Evolutionary conservation across 2,113 vertebrate species (phyloP).

Genomic region (Antechinus stuartii): DNA sequence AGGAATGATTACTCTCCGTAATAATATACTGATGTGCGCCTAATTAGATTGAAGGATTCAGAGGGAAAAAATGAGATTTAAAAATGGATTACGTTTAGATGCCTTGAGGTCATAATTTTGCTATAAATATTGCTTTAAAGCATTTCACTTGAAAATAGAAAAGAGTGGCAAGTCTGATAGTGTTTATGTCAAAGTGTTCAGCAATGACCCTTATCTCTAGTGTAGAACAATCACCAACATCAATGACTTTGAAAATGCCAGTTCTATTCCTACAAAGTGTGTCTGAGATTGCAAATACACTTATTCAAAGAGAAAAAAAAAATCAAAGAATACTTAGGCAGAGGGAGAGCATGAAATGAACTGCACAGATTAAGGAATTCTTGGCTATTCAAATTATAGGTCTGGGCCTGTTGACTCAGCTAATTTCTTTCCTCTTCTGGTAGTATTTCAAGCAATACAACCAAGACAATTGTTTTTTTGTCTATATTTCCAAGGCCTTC

Average conservation of each 20-base stretch:
- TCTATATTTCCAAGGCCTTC: not conserved
- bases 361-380: not conserved
- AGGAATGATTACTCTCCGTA: constrained; percentile 89
- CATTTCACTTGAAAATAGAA: constrained; percentile 60
- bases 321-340: constrained; percentile 14
- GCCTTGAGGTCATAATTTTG: constrained; percentile 81
- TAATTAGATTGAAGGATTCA: constrained; percentile 89
- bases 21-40: constrained; percentile 90
- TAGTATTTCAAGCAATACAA: not conserved
- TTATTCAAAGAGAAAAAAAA: constrained; percentile 41
- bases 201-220: constrained; percentile 53
- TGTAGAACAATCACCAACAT: constrained; percentile 53
- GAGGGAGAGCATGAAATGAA: not conserved
- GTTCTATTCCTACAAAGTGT: constrained; percentile 57
- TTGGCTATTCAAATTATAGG: not conserved
- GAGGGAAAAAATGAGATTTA: constrained; percentile 80
- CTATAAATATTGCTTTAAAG: constrained; percentile 72
- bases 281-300: constrained; percentile 65
- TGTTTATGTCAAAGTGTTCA: constrained; percentile 52
- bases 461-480: not conserved
- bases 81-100: constrained; percentile 77
- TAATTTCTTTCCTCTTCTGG: not conserved
- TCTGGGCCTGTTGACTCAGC: not conserved
- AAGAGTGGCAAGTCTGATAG: constrained; percentile 34
- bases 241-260: constrained; percentile 68